Evolutionary conservation across 2,113 vertebrate genomes (phyloP).

Genomic region (Neomonachus schauinslandi): DNA sequence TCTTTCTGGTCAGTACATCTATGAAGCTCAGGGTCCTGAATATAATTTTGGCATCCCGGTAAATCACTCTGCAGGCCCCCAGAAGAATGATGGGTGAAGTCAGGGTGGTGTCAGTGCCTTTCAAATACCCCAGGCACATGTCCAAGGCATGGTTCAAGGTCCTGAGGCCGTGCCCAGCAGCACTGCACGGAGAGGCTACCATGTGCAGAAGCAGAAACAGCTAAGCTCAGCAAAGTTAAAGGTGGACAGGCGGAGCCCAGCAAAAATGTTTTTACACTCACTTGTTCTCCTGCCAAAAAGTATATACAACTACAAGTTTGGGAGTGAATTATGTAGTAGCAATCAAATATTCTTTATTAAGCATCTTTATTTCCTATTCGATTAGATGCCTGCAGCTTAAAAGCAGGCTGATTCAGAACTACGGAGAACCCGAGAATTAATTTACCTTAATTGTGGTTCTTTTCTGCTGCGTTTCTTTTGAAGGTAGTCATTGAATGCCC

Average conservation of each 20-base stretch:
- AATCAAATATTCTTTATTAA: not conserved
- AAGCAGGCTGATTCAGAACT: conserved; percentile 2
- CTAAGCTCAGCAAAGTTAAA: not conserved
- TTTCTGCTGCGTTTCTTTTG: conserved; percentile 20
- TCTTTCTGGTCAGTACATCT: not conserved
- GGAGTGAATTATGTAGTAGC: not conserved
- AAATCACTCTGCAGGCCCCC: not conserved
- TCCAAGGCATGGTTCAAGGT: not conserved
- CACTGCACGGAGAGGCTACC: not conserved
- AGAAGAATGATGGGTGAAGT: not conserved
- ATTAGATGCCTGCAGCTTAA: not conserved
- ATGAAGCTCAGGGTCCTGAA: not conserved
- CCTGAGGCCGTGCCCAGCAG: rapidly evolving
- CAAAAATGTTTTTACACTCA: not conserved
- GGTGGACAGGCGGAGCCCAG: not conserved
- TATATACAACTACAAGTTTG: not conserved
- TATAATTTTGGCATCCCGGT: not conserved
- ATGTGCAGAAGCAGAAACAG: not conserved
- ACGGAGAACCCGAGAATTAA: not conserved
- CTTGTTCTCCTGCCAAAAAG: not conserved
- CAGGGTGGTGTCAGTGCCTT: not conserved
- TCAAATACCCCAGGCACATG: not conserved
- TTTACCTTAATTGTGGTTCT: conserved; percentile 6
- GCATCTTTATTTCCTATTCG: not conserved
- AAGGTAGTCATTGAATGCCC: not conserved